phyloP scores from a whole-genome alignment of 2,888 invertebrate species.

The Sialis lutaria region DNA sequence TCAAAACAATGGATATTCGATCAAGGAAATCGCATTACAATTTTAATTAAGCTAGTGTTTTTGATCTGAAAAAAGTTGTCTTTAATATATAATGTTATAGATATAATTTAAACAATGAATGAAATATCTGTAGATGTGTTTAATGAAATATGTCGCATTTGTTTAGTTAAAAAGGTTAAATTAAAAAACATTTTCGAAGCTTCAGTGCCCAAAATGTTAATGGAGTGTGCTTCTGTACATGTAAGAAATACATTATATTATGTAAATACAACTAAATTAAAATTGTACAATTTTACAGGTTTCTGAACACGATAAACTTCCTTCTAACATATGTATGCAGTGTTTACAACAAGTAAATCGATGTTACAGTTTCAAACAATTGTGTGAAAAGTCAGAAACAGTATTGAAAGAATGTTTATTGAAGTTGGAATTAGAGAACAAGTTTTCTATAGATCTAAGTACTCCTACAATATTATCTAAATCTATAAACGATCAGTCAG shows the following conservation, averaged over 20 bases:
- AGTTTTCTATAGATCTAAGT: background rate
- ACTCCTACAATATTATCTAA: too few relatives aligned
- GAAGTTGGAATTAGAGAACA: background rate
- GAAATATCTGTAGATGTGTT: background rate
- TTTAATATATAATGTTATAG: too few relatives aligned
- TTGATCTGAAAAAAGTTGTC: too few relatives aligned
- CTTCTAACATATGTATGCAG: slow-evolving; percentile 4
- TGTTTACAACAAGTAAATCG: slow-evolving; percentile 5
- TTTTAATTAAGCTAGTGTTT: too few relatives aligned
- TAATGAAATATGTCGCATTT: slow-evolving; percentile 5
- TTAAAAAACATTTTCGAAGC: slow-evolving; percentile 3
- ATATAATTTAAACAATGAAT: background rate
- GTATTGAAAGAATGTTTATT: slow-evolving; percentile 1
- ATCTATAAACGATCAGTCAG: too few relatives aligned
- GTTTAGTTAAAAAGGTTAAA: slow-evolving; percentile 2
- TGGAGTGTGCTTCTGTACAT: slow-evolving; percentile 4
- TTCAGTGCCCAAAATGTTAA: slow-evolving; percentile 4
- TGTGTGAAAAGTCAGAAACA: slow-evolving; percentile 7
- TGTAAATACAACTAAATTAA: background rate
- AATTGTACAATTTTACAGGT: background rate
- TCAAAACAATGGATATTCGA: too few relatives aligned
- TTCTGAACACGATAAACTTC: slow-evolving; percentile 3
- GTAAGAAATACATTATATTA: background rate
- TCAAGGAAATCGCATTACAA: too few relatives aligned
- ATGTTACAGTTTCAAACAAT: slow-evolving; percentile 5